Evolutionary conservation across 2,888 invertebrate genomes (phyloP).

Genomic region (Drosophila tripunctata): DNA sequence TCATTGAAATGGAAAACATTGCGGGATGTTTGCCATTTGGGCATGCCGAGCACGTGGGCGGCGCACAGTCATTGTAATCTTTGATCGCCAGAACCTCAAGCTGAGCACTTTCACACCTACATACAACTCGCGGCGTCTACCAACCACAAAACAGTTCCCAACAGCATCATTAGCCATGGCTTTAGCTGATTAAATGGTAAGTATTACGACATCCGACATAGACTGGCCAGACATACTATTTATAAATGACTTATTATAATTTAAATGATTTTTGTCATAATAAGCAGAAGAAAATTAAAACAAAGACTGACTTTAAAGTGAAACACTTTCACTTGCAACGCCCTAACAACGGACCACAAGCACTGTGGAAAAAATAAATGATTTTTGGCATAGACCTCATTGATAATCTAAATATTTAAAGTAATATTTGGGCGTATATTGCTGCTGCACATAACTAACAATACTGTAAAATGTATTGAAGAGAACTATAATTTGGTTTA

Average conservation of each 20-base stretch:
- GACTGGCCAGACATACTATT: constrained; percentile 4
- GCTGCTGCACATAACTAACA: too few species aligned
- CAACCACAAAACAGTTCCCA: background rate
- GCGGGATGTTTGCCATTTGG: constrained; percentile 40
- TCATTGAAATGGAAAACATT: constrained; percentile 73
- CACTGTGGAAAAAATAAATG: too few species aligned
- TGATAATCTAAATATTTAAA: too few species aligned
- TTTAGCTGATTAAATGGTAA: background rate
- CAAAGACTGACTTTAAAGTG: constrained; percentile 34
- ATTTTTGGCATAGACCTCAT: too few species aligned
- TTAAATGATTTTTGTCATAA: constrained; percentile 62
- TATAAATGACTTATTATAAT: constrained; percentile 46
- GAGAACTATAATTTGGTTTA: too few species aligned
- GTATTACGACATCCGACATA: constrained; percentile 37
- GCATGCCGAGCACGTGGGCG: constrained; percentile 74
- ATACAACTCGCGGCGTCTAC: background rate
- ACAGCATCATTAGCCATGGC: constrained; percentile 10
- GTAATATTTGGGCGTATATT: too few species aligned
- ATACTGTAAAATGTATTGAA: too few species aligned
- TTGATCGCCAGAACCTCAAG: constrained; percentile 33
- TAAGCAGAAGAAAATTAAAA: constrained; percentile 42
- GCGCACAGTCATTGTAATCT: constrained; percentile 27
- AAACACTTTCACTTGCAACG: constrained; percentile 53
- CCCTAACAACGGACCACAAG: constrained; percentile 44
- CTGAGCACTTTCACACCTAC: constrained; percentile 44